Conservation (phyloP, 2,797 vertebrate species). For the Brachymystax lenok region DNA sequence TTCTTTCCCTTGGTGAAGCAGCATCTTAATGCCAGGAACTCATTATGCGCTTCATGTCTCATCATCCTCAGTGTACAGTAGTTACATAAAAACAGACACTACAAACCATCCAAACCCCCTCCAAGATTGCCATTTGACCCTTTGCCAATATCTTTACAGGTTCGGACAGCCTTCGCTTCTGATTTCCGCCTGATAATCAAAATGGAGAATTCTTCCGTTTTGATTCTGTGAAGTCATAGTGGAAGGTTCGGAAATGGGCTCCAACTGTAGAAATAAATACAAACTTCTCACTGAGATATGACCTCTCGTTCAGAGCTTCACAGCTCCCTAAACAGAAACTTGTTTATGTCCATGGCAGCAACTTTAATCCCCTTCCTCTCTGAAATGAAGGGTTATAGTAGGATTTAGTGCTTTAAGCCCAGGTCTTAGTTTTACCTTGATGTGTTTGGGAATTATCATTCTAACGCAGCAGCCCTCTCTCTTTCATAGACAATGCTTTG, state of each 20-base stretch:
- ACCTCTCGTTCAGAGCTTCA: conserved; percentile 1
- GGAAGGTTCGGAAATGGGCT: neutral
- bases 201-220: conserved; percentile 11
- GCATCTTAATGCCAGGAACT: conserved; percentile 65
- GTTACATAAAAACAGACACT: conserved; percentile 66
- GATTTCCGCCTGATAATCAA: conserved; percentile 24
- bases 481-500: conserved; percentile 18
- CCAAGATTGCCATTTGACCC: conserved; percentile 60
- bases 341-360: neutral
- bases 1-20: conserved; percentile 44
- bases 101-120: conserved; percentile 37
- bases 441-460: conserved; percentile 26
- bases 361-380: conserved; percentile 14
- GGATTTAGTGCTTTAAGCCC: conserved; percentile 20
- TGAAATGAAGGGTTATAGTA: conserved; percentile 15
- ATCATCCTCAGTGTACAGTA: conserved; percentile 54
- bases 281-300: neutral
- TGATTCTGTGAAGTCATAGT: conserved; percentile 16
- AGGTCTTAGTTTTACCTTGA: conserved; percentile 18
- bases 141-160: conserved; percentile 41
- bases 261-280: neutral
- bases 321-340: neutral
- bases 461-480: neutral
- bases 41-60: conserved; percentile 71
- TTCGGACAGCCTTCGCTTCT: conserved; percentile 24